phyloP scores from a whole-genome alignment of 2,888 invertebrate genomes.

The Dasysyrphus albostriatus region DNA sequence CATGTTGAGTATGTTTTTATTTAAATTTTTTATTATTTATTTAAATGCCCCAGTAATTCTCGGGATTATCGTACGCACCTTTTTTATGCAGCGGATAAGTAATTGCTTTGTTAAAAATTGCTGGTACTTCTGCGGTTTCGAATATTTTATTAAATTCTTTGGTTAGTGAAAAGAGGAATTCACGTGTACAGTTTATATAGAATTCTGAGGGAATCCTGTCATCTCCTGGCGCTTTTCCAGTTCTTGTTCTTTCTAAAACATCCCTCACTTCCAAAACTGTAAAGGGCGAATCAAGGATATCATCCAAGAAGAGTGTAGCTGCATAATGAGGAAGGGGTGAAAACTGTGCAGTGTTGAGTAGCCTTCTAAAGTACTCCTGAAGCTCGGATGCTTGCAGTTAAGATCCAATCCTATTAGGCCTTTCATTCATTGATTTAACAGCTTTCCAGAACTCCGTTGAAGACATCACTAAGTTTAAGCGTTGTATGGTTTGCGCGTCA shows the following conservation, averaged over 20 bases:
- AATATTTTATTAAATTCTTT: background rate
- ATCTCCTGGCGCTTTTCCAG: background rate
- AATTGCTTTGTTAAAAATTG: background rate
- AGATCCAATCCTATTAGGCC: background rate
- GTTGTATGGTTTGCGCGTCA: no score
- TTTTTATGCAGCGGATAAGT: no score
- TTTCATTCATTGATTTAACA: no score
- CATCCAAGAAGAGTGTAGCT: background rate
- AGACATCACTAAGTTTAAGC: no score
- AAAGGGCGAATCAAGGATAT: background rate
- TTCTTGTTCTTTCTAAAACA: no score
- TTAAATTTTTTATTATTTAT: no score
- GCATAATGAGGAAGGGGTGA: slow-evolving; percentile 4
- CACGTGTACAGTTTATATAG: background rate
- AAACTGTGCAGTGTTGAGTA: background rate
- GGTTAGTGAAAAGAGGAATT: background rate
- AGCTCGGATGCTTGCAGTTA: background rate
- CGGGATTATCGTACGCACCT: no score
- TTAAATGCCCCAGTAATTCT: no score
- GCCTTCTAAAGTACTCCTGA: slow-evolving; percentile 2
- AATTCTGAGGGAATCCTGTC: slow-evolving; percentile 6
- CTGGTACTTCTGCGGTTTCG: no score
- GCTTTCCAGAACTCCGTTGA: no score
- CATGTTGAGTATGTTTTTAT: no score
- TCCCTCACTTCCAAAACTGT: background rate